A percentile compares a stretch with the other conserved stretches of the same genome.
phyloP scores from a whole-genome alignment of 2,113 vertebrate species.

The Pseudorasbora parva region DNA sequence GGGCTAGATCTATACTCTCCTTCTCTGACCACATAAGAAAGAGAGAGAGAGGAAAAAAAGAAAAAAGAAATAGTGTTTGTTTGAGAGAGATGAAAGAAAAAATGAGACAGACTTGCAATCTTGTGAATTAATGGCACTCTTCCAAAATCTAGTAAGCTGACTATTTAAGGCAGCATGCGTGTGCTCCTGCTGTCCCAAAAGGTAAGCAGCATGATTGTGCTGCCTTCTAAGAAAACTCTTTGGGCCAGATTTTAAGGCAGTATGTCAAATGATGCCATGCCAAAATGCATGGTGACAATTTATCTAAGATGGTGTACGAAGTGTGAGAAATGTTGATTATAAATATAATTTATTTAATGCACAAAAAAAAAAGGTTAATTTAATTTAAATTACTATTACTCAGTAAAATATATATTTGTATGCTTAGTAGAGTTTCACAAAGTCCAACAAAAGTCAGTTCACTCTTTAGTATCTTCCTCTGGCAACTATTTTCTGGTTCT shows the following conservation, averaged over 20 bases:
- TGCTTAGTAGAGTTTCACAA: no score
- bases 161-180: neutral
- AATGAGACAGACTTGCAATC: neutral
- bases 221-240: slow-evolving; percentile 4
- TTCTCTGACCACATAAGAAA: slow-evolving; percentile 10
- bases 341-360: neutral
- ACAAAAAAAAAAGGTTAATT: neutral
- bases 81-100: neutral
- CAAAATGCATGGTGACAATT: neutral
- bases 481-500: no score
- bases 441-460: no score
- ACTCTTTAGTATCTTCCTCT: no score
- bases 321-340: neutral
- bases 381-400: no score
- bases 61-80: slow-evolving; percentile 23
- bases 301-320: neutral
- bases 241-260: slow-evolving; percentile 1
- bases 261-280: neutral
- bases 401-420: no score
- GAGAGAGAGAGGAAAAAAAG: slow-evolving; percentile 26
- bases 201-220: slow-evolving; percentile 1
- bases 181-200: slow-evolving; percentile 1
- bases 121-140: slow-evolving; percentile 28
- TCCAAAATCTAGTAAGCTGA: slow-evolving; percentile 18
- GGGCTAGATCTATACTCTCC: neutral